Evolutionary conservation across 2,888 invertebrate genomes (phyloP), one percentile per base, ranked within the genome.

Genomic region (Pristionchus mayeri): DNA sequence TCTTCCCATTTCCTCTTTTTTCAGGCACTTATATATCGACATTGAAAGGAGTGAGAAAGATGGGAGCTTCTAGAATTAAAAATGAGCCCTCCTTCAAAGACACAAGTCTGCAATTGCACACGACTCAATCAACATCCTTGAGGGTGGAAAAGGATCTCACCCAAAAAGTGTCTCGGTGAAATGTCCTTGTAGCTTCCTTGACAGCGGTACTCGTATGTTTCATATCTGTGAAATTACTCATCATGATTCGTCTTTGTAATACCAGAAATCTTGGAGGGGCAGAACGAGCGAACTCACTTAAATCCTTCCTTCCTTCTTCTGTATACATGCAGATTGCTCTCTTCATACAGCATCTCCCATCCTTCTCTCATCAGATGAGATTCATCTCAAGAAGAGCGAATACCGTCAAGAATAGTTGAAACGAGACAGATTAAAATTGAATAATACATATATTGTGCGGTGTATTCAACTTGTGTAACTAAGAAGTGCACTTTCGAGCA

Each of bases 321-420:
- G 27, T 50, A 83, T 9, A 83, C 83, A n/a, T 71, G 44, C 18
- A 83, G 50, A 52, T 71, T 52, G 24, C n/a, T 54, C 44, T 85
- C 80, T 67, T 85, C 88, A 76, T 87, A 87, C 18, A 90, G 83
- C 24, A 88, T 78, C 63, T 90, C 90, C 90, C 90, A 90, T 24
- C 89, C 89, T 34, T 84, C 52, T 63, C 30, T 67, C 30, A 48
- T 30, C 24, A 79, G 71, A 50, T 71, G 67, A 71, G 67, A 71
- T 24, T 83, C 48, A 16, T 83, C 83, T 83, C 21, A 37, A 83
- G 21, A 48, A 48, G 21, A 48, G 18, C 6, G 27, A 63, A 27
- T 76, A 44, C 76, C 13, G 27, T 60, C 27, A 13, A 30, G 60
- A 60, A 60, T 60, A 27, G 30, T 24, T 11, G 30, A 60, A 2